Conservation (phyloP, 2,888 invertebrate species). For the Neocrepidodera transversa region DNA sequence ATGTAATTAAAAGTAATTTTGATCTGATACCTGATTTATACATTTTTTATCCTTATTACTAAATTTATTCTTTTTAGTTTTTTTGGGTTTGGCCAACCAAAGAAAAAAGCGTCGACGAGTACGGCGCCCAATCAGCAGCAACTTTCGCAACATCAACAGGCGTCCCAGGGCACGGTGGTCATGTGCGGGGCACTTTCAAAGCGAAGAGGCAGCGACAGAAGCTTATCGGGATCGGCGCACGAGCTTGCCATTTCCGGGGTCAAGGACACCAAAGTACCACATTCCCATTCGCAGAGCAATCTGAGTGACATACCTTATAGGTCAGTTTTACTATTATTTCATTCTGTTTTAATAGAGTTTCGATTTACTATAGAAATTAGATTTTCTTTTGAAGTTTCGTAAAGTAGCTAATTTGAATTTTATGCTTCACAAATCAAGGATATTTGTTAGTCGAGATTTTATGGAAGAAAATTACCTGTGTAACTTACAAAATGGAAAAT, state of each 20-base stretch:
- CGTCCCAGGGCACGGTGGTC: constrained; percentile 50
- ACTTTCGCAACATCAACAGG: constrained; percentile 57
- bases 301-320: constrained; percentile 85
- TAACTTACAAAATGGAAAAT: too few species aligned
- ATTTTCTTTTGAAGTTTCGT: too few species aligned
- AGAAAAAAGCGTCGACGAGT: constrained; percentile 77
- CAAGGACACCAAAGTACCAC: constrained; percentile 70
- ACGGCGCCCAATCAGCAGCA: constrained; percentile 62
- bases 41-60: too few species aligned
- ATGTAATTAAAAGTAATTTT: too few species aligned
- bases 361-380: too few species aligned
- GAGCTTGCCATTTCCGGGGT: constrained; percentile 76
- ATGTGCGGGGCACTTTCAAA: constrained; percentile 63
- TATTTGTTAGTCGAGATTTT: too few species aligned
- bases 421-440: too few species aligned
- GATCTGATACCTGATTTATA: too few species aligned
- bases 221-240: constrained; percentile 83
- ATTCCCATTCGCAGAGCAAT: constrained; percentile 91
- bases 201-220: constrained; percentile 83
- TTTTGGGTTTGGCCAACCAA: constrained; percentile 88
- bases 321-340: constrained; percentile 62
- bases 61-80: constrained; percentile 72
- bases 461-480: too few species aligned
- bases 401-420: too few species aligned
- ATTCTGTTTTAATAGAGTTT: too few species aligned